phyloP scores from a whole-genome alignment of 2,888 invertebrate genomes.

The Loripinus fragilis region DNA sequence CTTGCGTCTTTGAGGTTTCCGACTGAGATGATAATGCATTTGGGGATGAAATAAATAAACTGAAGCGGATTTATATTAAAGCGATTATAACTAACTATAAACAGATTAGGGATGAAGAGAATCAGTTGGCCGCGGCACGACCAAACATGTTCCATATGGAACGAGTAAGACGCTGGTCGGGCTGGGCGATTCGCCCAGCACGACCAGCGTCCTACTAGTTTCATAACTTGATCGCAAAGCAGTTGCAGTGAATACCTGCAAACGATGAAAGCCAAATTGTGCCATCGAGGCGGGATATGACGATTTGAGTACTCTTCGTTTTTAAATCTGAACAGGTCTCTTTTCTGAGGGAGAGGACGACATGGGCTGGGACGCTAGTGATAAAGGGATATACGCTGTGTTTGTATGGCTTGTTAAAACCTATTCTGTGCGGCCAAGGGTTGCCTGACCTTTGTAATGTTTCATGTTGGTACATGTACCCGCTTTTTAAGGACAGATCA shows the following conservation, averaged over 20 bases:
- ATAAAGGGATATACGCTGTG: background rate
- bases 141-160: too few species aligned
- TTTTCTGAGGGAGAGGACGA: too few species aligned
- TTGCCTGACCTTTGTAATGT: background rate
- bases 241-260: too few species aligned
- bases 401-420: background rate
- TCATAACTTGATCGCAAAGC: too few species aligned
- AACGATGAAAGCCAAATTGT: too few species aligned
- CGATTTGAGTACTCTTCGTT: too few species aligned
- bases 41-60: background rate
- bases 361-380: background rate
- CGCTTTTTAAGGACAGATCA: background rate
- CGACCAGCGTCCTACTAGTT: too few species aligned
- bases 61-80: background rate
- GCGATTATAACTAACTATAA: conserved; percentile 2
- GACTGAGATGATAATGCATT: background rate
- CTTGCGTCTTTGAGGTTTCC: background rate
- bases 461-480: background rate
- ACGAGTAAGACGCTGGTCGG: too few species aligned
- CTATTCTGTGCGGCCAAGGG: background rate
- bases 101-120: background rate
- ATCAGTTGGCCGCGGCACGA: too few species aligned
- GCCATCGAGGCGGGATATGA: too few species aligned
- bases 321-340: too few species aligned
- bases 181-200: too few species aligned